These are phyloP conservation scores for Bufotes viridis DNA, from an alignment of 2,797 vertebrate species.

Conservation along the genomic window DNA sequence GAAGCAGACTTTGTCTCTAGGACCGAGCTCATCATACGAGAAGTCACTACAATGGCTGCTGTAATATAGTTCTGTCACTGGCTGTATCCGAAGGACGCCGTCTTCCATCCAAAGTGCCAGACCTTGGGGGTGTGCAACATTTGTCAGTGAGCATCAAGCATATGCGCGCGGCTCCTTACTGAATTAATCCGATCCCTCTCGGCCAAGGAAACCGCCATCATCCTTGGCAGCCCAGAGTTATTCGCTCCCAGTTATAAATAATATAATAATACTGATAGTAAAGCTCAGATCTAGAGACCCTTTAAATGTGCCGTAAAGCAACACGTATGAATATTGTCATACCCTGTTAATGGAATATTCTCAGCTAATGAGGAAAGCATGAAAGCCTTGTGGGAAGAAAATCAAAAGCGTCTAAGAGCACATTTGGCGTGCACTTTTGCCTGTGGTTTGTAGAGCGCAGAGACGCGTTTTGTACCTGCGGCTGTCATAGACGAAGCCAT, in stretches of 20 bases:
- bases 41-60: not conserved
- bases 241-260: not conserved
- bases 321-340: conserved; percentile 5
- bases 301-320: conserved; percentile 5
- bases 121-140: not conserved
- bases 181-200: not conserved
- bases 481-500: conserved; percentile 51
- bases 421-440: conserved; percentile 40
- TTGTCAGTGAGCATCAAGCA: not conserved
- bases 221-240: not conserved
- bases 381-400: not conserved
- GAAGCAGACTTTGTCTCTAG: not conserved
- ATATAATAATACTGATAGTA: not conserved
- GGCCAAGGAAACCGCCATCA: not conserved
- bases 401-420: not conserved
- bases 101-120: not conserved
- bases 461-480: conserved; percentile 17
- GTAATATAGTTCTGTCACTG: not conserved
- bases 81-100: not conserved
- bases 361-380: conserved; percentile 30
- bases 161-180: not conserved
- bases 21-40: no score
- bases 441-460: conserved; percentile 30
- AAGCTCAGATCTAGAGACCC: not conserved
- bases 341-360: conserved; percentile 16